These are phyloP conservation scores for Sebastes variabilis DNA, from an alignment of 2,797 vertebrate species.

Conservation along the genomic window DNA sequence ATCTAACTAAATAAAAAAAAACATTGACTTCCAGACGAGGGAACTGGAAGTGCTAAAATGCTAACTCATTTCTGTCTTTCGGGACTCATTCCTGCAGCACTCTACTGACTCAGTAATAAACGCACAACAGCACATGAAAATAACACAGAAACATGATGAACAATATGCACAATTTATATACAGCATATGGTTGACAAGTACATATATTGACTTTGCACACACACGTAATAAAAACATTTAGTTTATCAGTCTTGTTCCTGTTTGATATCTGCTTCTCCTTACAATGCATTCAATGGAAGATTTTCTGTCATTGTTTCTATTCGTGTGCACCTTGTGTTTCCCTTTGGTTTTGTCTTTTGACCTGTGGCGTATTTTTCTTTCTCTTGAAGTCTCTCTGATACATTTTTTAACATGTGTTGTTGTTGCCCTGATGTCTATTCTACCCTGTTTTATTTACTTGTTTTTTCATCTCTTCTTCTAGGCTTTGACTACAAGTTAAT, in stretches of 20 bases:
- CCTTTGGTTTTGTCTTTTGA: neutral
- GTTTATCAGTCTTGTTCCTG: neutral
- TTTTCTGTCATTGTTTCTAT: neutral
- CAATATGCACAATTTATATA: conserved; percentile 1
- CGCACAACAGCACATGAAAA: neutral
- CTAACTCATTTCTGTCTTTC: too few relatives aligned
- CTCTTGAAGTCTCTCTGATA: neutral
- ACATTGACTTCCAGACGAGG: too few relatives aligned
- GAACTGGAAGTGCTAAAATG: too few relatives aligned
- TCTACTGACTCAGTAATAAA: neutral
- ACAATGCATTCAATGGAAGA: neutral
- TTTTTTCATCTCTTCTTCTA: neutral
- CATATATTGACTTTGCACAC: neutral
- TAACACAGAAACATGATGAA: neutral
- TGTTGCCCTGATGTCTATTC: neutral
- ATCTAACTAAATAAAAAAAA: too few relatives aligned
- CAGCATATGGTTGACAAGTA: neutral
- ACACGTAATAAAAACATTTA: neutral
- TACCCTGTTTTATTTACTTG: neutral
- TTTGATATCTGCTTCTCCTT: neutral
- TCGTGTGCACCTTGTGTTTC: neutral
- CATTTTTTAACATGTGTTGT: neutral
- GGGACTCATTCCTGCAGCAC: too few relatives aligned
- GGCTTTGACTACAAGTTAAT: neutral
- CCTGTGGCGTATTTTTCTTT: neutral